A percentile compares a stretch with the other conserved stretches of the same genome.
Conservation (phyloP, 2,888 invertebrate genomes). For the Slavum lentiscoides region DNA sequence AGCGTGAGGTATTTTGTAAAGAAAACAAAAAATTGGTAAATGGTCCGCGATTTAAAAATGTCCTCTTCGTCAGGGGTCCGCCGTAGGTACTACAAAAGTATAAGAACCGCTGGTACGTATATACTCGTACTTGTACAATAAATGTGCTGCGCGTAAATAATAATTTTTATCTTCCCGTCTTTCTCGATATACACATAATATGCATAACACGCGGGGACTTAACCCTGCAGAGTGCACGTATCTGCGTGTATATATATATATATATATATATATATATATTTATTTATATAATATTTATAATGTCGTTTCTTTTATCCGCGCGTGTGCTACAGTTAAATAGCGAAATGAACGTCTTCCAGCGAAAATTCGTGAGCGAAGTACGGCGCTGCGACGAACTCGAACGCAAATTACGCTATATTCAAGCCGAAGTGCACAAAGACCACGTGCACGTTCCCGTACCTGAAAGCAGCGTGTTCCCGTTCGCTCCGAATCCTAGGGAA, state of each 20-base stretch:
- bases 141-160: no score
- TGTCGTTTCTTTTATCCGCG: background rate
- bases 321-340: constrained; percentile 63
- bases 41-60: no score
- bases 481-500: constrained; percentile 77
- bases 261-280: background rate
- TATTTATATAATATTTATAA: background rate
- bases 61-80: no score
- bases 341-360: constrained; percentile 67
- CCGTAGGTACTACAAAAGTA: no score
- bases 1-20: no score
- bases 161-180: background rate
- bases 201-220: no score
- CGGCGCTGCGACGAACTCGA: constrained; percentile 69
- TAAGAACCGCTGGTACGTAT: no score
- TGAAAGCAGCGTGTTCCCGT: constrained; percentile 64
- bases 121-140: no score
- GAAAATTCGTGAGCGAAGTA: constrained; percentile 68
- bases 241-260: background rate
- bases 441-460: constrained; percentile 65
- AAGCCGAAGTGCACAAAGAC: constrained; percentile 66
- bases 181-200: no score
- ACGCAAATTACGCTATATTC: constrained; percentile 65
- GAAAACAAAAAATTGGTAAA: no score
- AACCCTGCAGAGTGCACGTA: no score